Evolutionary conservation across 30 jellyfish, hydroid and myxozoan species (phyloP), one percentile per base, ranked within the genome.

Genomic region (Chrysaora quinquecirrha): DNA sequence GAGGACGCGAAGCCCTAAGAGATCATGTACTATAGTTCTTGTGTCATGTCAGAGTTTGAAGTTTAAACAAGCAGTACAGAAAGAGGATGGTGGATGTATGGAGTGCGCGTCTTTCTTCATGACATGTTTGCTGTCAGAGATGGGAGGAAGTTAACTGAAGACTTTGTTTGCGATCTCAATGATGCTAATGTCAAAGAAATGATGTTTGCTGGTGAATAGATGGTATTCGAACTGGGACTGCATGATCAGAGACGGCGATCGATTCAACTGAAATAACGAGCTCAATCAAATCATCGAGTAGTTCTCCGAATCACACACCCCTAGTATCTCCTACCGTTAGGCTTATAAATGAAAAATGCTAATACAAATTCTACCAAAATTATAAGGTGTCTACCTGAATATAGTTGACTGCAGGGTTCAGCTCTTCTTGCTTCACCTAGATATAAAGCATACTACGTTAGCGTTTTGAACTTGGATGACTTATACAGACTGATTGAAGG

Each of bases 331-430:
- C n/a, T n/a, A n/a, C n/a, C n/a, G n/a, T n/a, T n/a, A n/a, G n/a
- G n/a, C n/a, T n/a, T n/a, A n/a, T n/a, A n/a, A n/a, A n/a, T n/a
- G n/a, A n/a, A n/a, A n/a, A n/a, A n/a, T n/a, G n/a, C n/a, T n/a
- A n/a, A n/a, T n/a, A n/a, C n/a, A n/a, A n/a, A n/a, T n/a, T n/a
- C n/a, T n/a, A n/a, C n/a, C n/a, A n/a, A n/a, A 48, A 68, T 12
- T 34, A 11, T 72, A 16, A 19, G 23, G 18, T 72, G 19, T 20
- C 3, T 86, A 95, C 97, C 90, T 95, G 99, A 34, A 95, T 87
- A 75, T 95, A 91, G 73, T 95, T 95, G 33, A 90, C 94, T 1
- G 97, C 97, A 6, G 98, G 99, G 69, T 95, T 91, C 28, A 95
- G 84, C 73, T 89, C 97, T 63, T 95, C 98, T 1, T 94, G 85